Conservation (phyloP, 35 echinoderm and acorn worm genomes). For the Lytechinus variegatus region DNA sequence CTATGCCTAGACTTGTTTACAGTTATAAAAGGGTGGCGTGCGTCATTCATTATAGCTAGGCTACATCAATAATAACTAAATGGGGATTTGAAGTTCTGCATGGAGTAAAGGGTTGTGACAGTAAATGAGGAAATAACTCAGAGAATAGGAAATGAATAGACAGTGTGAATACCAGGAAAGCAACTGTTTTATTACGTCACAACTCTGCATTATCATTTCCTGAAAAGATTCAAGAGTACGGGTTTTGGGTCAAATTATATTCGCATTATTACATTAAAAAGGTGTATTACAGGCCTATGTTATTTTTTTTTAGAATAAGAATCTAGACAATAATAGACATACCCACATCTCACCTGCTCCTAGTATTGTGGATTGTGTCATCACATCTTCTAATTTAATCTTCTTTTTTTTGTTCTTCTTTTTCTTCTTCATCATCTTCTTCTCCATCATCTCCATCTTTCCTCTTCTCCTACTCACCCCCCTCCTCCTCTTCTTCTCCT, state of each 20-base stretch:
- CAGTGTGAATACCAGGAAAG: neutral
- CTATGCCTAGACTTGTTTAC: neutral
- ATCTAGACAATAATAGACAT: too few relatives aligned
- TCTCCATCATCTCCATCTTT: too few relatives aligned
- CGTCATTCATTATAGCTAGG: neutral
- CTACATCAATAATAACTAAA: neutral
- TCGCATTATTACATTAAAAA: too few relatives aligned
- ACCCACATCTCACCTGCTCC: too few relatives aligned
- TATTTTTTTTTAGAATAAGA: too few relatives aligned
- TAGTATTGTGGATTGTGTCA: too few relatives aligned
- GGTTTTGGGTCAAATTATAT: neutral
- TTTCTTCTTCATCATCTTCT: too few relatives aligned
- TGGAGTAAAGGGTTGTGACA: neutral
- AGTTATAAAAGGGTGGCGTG: neutral
- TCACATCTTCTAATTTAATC: too few relatives aligned
- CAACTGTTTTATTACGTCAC: neutral
- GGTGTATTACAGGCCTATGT: too few relatives aligned
- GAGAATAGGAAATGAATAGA: neutral
- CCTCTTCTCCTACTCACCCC: too few relatives aligned
- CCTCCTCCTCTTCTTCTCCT: too few relatives aligned
- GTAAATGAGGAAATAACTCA: neutral
- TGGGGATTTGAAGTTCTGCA: neutral
- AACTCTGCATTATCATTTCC: neutral
- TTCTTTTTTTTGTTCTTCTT: too few relatives aligned
- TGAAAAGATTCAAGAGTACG: neutral